Percentiles rank a stretch among this genome's conserved stretches.
Conservation (phyloP, 2,888 invertebrate genomes). For the Lamellibrachia satsuma region DNA sequence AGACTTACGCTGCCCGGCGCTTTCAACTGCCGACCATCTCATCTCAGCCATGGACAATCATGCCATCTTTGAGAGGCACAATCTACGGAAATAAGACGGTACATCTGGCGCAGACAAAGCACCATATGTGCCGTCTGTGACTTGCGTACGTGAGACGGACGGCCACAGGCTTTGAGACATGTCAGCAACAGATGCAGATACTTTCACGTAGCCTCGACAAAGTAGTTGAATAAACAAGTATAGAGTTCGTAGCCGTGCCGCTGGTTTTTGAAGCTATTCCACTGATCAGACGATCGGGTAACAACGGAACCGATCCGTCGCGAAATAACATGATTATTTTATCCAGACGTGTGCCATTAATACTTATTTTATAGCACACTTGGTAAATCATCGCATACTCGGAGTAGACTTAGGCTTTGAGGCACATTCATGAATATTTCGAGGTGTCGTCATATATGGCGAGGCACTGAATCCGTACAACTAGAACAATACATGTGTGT, state of each 20-base stretch:
- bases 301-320: not conserved
- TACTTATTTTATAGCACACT: conserved; percentile 4
- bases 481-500: not conserved
- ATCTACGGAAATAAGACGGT: conserved; percentile 17
- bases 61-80: not conserved
- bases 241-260: not conserved
- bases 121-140: not conserved
- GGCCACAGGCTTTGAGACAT: not conserved
- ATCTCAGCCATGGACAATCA: not conserved
- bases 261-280: not conserved
- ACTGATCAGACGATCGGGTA: not conserved
- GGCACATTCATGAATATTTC: conserved; percentile 6
- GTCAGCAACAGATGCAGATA: not conserved
- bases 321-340: not conserved
- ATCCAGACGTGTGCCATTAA: not conserved
- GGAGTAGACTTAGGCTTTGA: not conserved
- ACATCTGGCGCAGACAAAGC: not conserved
- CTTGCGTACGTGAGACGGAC: not conserved
- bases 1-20: not conserved
- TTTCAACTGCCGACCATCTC: not conserved
- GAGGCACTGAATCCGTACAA: not conserved
- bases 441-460: not conserved
- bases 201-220: not conserved
- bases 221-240: not conserved
- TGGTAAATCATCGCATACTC: not conserved